Evolutionary conservation across 2,888 invertebrate genomes (phyloP).

Genomic region (Apotomis betuletana): DNA sequence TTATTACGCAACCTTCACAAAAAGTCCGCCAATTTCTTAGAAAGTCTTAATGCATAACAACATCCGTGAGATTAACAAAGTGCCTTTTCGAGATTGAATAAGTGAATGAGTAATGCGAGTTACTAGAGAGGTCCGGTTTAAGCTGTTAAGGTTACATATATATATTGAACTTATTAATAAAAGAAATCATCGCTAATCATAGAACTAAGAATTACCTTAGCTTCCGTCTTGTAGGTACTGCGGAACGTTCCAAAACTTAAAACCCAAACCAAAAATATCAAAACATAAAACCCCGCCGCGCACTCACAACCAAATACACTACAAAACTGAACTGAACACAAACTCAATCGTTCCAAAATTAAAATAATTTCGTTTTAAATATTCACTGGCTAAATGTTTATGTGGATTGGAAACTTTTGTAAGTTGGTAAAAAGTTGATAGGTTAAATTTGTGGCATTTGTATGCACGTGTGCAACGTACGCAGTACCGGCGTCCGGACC

Average conservation of each 20-base stretch:
- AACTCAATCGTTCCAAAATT: constrained; percentile 50
- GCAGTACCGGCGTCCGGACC: constrained; percentile 59
- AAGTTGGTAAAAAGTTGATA: constrained; percentile 65
- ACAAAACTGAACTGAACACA: constrained; percentile 64
- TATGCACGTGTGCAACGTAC: constrained; percentile 67
- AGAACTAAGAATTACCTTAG: constrained; percentile 32
- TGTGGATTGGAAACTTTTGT: constrained; percentile 53
- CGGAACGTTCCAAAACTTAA: constrained; percentile 61
- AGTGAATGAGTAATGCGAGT: constrained; percentile 38
- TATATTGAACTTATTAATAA: neutral
- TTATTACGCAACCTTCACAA: neutral
- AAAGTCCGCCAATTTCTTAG: neutral
- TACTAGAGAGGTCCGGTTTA: constrained; percentile 31
- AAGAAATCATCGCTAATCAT: neutral
- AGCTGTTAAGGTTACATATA: neutral
- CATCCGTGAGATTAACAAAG: constrained; percentile 19
- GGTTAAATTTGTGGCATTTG: constrained; percentile 66
- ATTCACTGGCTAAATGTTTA: constrained; percentile 43
- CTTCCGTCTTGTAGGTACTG: constrained; percentile 7
- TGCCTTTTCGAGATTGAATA: constrained; percentile 22
- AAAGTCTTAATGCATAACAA: constrained; percentile 14
- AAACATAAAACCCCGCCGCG: constrained; percentile 66
- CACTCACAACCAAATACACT: constrained; percentile 68
- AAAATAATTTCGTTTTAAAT: constrained; percentile 43
- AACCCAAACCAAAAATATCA: constrained; percentile 73